phyloP scores from a whole-genome alignment of 2,888 invertebrate genomes.

The Lasioglossum pauxillum region DNA sequence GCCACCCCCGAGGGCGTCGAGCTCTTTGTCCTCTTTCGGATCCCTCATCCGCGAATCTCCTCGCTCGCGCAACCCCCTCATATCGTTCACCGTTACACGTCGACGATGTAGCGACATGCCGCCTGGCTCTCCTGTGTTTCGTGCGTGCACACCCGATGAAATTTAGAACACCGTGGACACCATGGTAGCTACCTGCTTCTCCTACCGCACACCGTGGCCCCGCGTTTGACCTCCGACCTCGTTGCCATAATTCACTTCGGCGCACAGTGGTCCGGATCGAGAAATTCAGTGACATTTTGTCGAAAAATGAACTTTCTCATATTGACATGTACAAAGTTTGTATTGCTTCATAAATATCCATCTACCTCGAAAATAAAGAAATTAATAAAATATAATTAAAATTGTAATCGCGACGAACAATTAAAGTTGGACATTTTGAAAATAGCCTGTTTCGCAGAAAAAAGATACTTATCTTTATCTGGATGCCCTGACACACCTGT shows the following conservation, averaged over 20 bases:
- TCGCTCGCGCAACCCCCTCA: slow-evolving; percentile 53
- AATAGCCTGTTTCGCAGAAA: no score
- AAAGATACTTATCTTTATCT: no score
- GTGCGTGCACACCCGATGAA: neutral
- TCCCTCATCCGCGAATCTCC: slow-evolving; percentile 67
- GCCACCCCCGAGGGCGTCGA: slow-evolving; percentile 70
- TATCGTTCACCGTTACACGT: slow-evolving; percentile 58
- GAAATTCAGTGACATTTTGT: no score
- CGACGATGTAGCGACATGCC: slow-evolving; percentile 56
- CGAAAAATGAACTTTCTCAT: no score
- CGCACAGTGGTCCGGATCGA: no score
- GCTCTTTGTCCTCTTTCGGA: slow-evolving; percentile 79
- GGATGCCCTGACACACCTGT: no score
- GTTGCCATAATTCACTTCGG: slow-evolving; percentile 6
- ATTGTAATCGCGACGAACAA: no score
- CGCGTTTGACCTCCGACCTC: neutral
- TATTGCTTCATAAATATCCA: no score
- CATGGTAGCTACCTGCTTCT: neutral
- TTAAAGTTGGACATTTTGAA: no score
- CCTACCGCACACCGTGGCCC: neutral
- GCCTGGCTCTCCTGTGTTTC: slow-evolving; percentile 52
- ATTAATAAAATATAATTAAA: no score
- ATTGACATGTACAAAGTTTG: no score
- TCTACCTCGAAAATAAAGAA: no score
- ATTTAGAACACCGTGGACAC: slow-evolving; percentile 7